phyloP scores from a whole-genome alignment of 2,113 vertebrate genomes.

The Callorhinus ursinus region DNA sequence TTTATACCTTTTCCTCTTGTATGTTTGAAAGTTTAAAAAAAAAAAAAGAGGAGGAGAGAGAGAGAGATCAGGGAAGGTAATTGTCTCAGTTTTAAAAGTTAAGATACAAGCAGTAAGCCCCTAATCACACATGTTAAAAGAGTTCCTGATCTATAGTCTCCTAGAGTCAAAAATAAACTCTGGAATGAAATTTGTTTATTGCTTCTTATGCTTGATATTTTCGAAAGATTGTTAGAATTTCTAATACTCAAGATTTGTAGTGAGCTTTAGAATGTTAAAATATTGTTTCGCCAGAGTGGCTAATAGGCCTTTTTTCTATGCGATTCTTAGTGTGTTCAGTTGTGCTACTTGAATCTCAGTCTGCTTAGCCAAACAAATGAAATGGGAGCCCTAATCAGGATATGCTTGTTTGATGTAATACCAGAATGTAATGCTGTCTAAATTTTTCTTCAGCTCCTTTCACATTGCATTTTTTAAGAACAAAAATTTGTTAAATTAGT shows the following conservation, averaged over 20 bases:
- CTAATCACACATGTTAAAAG: not conserved
- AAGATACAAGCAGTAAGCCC: not conserved
- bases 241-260: not conserved
- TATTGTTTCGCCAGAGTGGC: not conserved
- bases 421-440: not conserved
- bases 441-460: not conserved
- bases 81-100: not conserved
- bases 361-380: not conserved
- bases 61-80: not conserved
- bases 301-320: not conserved
- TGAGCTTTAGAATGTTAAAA: not conserved
- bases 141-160: not conserved
- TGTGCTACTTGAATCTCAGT: not conserved
- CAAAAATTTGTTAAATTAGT: not conserved
- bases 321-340: not conserved
- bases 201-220: constrained; percentile 2
- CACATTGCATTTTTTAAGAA: not conserved
- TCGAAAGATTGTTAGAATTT: not conserved
- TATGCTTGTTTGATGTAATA: not conserved
- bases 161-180: not conserved
- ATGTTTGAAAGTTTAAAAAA: not conserved
- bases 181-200: not conserved
- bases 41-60: no score
- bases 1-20: not conserved
- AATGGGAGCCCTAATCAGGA: not conserved